Percentiles rank a stretch among this genome's conserved stretches.
Conservation (phyloP, 2,888 invertebrate species). For the Cremastinae sp. region DNA sequence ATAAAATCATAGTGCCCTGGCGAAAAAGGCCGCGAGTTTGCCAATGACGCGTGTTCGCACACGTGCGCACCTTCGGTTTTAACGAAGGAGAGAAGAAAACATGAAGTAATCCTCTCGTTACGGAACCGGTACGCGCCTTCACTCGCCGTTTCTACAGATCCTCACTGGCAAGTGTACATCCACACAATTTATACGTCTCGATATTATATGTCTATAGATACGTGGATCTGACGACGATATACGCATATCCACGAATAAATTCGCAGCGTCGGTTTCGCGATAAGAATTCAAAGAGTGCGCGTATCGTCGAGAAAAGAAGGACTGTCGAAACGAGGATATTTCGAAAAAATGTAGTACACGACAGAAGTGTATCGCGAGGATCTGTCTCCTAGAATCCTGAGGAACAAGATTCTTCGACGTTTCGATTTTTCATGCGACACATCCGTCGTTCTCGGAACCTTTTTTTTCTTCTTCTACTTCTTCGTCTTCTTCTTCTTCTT, state of each 20-base stretch:
- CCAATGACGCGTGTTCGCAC: constrained; percentile 29
- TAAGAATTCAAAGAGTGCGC: constrained; percentile 27
- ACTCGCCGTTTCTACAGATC: constrained; percentile 61
- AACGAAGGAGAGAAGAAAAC: constrained; percentile 66
- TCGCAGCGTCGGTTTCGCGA: constrained; percentile 5
- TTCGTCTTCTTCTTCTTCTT: constrained; percentile 17
- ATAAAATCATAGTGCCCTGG: neutral
- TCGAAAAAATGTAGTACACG: constrained; percentile 22
- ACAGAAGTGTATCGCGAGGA: constrained; percentile 31
- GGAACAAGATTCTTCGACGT: constrained; percentile 35
- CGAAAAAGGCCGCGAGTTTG: constrained; percentile 20
- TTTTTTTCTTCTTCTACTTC: constrained; percentile 11
- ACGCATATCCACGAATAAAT: constrained; percentile 6
- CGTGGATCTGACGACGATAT: constrained; percentile 1
- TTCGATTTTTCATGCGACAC: constrained; percentile 57
- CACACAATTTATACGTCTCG: neutral
- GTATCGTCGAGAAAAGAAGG: constrained; percentile 9
- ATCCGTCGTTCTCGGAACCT: constrained; percentile 30
- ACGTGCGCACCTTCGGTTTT: neutral
- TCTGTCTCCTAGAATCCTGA: constrained; percentile 42
- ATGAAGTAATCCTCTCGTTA: constrained; percentile 73
- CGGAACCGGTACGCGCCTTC: constrained; percentile 68
- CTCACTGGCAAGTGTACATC: neutral
- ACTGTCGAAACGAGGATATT: constrained; percentile 22
- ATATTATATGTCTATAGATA: neutral